phyloP scores from a whole-genome alignment of 2,113 vertebrate species.

The Gymnobelideus leadbeateri region DNA sequence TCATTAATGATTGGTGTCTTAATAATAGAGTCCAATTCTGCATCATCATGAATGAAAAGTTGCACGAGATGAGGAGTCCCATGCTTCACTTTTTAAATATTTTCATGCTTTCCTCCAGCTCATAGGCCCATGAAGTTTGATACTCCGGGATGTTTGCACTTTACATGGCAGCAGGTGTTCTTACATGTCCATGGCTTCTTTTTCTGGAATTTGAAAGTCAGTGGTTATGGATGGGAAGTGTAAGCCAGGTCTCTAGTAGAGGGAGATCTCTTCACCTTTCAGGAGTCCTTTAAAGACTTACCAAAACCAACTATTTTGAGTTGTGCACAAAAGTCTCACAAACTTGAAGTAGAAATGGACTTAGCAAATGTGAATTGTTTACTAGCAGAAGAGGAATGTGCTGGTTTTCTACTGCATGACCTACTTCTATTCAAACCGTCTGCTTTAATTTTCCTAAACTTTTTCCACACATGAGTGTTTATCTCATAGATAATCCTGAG shows the following conservation, averaged over 20 bases:
- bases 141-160: conserved; percentile 98
- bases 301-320: conserved; percentile 79
- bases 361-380: neutral
- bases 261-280: conserved; percentile 97
- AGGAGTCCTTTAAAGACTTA: conserved; percentile 96
- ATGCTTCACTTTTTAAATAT: conserved; percentile 97
- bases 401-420: rapidly evolving
- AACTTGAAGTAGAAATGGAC: conserved; percentile 39
- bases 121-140: conserved; percentile 95
- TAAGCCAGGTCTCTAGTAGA: conserved; percentile 93
- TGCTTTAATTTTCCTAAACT: neutral
- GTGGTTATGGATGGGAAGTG: conserved; percentile 98
- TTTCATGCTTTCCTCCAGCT: conserved; percentile 98
- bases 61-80: conserved; percentile 97
- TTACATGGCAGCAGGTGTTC: conserved; percentile 96
- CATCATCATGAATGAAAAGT: conserved; percentile 96
- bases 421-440: conserved; percentile 85
- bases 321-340: conserved; percentile 13
- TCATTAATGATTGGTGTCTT: conserved; percentile 98
- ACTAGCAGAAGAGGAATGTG: neutral
- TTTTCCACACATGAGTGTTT: neutral
- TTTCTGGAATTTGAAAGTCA: conserved; percentile 96
- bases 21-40: conserved; percentile 97
- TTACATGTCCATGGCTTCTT: conserved; percentile 96
- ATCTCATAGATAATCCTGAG: neutral